These are phyloP conservation scores for fruit fly (Drosophila melanogaster) DNA, from an alignment of 1,140 invertebrate species.

Conservation along the genomic window DNA sequence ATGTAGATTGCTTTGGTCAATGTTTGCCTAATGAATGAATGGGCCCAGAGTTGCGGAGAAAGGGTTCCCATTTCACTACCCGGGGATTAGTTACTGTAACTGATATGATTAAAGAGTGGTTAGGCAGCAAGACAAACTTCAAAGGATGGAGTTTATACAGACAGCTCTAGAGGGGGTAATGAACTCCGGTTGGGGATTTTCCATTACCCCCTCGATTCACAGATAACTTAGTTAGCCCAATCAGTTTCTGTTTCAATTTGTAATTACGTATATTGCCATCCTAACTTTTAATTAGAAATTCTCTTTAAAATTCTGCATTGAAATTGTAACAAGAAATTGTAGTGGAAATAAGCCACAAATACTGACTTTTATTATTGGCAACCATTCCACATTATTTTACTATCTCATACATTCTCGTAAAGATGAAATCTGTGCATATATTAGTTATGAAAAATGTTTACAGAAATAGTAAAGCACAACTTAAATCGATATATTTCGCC, in stretches of 20 bases:
- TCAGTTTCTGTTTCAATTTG: not conserved
- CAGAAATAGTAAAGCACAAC: not conserved
- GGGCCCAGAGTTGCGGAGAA: conserved; percentile 27
- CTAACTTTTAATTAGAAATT: not conserved
- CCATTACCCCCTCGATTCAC: conserved; percentile 7
- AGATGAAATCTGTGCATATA: conserved; percentile 2
- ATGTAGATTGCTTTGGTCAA: conserved; percentile 58
- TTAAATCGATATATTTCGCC: not conserved
- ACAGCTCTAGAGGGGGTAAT: not conserved
- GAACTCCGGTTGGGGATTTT: conserved; percentile 1
- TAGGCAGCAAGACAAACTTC: conserved; percentile 37
- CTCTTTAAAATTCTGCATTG: not conserved
- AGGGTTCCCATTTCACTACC: conserved; percentile 16
- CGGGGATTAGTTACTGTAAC: conserved; percentile 43
- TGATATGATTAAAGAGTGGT: conserved; percentile 38
- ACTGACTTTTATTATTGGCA: no score
- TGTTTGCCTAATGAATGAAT: conserved; percentile 73
- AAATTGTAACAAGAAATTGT: not conserved
- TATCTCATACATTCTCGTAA: not conserved
- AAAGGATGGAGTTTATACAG: conserved; percentile 7
- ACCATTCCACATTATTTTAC: not conserved
- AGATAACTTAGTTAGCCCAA: not conserved
- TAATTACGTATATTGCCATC: not conserved
- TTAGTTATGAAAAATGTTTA: not conserved
- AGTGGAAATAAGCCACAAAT: not conserved